phyloP scores from a whole-genome alignment of 2,113 vertebrate genomes.

The Balaeniceps rex region DNA sequence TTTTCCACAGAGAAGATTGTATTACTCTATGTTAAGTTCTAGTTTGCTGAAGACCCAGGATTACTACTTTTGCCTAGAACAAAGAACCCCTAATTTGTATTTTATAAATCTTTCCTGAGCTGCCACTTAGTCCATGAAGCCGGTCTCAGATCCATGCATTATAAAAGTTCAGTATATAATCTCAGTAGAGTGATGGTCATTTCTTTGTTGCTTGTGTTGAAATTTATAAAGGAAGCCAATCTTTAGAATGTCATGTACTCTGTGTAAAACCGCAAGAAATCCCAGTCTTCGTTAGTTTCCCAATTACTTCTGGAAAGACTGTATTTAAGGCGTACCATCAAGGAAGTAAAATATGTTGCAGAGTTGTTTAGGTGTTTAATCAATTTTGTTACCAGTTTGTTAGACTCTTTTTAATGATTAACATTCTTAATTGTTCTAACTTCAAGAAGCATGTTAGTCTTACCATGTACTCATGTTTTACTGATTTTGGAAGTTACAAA shows the following conservation, averaged over 20 bases:
- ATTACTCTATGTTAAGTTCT: neutral
- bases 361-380: neutral
- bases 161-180: neutral
- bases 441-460: neutral
- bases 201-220: neutral
- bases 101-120: neutral
- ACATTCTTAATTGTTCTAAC: neutral
- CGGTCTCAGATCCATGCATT: neutral
- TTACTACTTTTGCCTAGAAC: neutral
- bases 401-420: neutral
- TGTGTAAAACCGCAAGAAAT: neutral
- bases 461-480: neutral
- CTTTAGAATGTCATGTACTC: neutral
- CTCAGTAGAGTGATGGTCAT: neutral
- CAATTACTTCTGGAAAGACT: neutral
- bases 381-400: neutral
- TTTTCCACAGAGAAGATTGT: neutral
- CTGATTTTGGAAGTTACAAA: neutral
- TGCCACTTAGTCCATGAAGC: neutral
- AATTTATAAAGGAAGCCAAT: neutral
- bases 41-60: neutral
- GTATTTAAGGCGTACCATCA: neutral
- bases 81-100: neutral
- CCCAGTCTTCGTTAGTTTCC: neutral
- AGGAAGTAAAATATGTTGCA: neutral